Evolutionary conservation across 2,113 vertebrate species (phyloP).

Genomic region (Benitochromis conjunctus): DNA sequence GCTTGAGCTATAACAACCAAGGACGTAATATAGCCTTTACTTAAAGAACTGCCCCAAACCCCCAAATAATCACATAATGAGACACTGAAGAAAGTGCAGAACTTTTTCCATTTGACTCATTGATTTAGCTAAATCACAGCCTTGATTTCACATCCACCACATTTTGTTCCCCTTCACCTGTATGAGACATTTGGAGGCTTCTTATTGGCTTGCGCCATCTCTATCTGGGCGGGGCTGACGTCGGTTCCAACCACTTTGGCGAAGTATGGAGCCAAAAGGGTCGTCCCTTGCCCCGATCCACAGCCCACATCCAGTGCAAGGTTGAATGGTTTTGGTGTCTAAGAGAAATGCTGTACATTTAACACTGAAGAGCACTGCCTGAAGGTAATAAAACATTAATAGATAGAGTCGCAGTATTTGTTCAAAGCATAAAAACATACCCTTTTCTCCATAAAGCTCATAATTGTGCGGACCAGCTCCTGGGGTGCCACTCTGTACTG

Average conservation of each 20-base stretch:
- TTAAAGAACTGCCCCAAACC: not conserved
- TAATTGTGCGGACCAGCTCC: slow-evolving; percentile 57
- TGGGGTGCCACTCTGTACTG: slow-evolving; percentile 64
- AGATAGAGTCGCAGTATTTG: not conserved
- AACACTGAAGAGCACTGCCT: not conserved
- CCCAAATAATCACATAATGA: not conserved
- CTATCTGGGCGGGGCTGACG: slow-evolving; percentile 75
- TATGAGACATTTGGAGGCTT: slow-evolving; percentile 67
- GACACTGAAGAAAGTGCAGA: not conserved
- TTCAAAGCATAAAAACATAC: slow-evolving; percentile 33
- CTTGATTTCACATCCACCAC: not conserved
- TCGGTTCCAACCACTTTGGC: slow-evolving; percentile 73
- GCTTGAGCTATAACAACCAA: not conserved
- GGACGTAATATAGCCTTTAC: not conserved
- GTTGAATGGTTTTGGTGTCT: slow-evolving; percentile 41
- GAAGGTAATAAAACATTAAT: not conserved
- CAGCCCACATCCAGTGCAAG: slow-evolving; percentile 80
- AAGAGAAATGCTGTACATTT: not conserved
- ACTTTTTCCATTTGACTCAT: not conserved
- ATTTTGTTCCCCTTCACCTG: slow-evolving; percentile 61
- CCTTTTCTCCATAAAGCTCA: slow-evolving; percentile 67
- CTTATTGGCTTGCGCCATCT: slow-evolving; percentile 45
- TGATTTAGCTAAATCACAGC: not conserved
- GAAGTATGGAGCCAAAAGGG: slow-evolving; percentile 67
- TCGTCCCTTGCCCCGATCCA: slow-evolving; percentile 76